Conservation (phyloP, 1,140 invertebrate genomes). For the Sycobia sp. region DNA sequence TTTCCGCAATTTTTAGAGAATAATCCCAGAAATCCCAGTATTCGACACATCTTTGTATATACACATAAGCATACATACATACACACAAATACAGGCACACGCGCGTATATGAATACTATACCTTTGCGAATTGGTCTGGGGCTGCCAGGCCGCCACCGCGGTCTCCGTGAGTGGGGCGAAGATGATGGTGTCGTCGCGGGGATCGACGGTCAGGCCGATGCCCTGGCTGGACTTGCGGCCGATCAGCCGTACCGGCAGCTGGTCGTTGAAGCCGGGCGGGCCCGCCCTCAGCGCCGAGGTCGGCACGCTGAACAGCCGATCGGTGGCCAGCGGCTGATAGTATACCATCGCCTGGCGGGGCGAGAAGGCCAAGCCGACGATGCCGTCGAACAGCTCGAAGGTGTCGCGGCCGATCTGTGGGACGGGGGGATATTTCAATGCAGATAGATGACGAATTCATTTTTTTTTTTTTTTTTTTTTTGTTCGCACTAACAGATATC, state of each 20-base stretch:
- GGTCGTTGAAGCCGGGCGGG: constrained; percentile 70
- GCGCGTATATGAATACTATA: no score
- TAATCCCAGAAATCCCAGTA: no score
- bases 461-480: no score
- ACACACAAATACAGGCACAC: no score
- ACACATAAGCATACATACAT: no score
- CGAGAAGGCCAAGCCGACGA: constrained; percentile 79
- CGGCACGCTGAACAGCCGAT: constrained; percentile 77
- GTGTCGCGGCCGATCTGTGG: constrained; percentile 61
- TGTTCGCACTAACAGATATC: no score
- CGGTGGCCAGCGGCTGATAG: constrained; percentile 82
- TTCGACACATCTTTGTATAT: no score
- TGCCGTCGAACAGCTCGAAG: constrained; percentile 80
- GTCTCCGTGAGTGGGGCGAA: constrained; percentile 80
- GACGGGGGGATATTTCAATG: no score
- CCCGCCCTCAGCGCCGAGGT: constrained; percentile 73
- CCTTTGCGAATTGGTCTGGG: constrained; percentile 70
- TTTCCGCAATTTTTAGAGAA: no score
- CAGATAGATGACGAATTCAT: no score
- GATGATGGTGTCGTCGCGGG: constrained; percentile 70
- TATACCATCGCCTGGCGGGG: constrained; percentile 70
- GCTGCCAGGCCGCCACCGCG: constrained; percentile 77
- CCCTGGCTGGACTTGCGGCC: constrained; percentile 83
- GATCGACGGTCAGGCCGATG: constrained; percentile 72
- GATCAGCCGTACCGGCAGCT: constrained; percentile 74